A percentile compares a stretch with the other conserved stretches of the same genome.
These are phyloP conservation scores for Zaprionus davidi DNA, from an alignment of 1,140 invertebrate species.

Conservation along the genomic window DNA sequence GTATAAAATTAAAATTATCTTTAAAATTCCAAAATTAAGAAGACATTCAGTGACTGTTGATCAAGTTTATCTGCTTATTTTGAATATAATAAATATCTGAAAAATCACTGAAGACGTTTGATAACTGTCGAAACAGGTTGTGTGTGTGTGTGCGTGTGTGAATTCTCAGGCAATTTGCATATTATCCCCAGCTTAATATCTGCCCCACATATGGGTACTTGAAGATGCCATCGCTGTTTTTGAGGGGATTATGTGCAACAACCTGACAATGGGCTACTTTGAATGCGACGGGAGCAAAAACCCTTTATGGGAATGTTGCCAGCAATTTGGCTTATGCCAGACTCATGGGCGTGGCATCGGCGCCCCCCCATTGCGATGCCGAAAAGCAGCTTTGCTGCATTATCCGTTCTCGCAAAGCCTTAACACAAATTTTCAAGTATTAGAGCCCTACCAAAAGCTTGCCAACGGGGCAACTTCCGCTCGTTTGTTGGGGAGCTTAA, in stretches of 20 bases:
- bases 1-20: not conserved
- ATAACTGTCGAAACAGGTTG: not conserved
- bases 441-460: slow-evolving; percentile 34
- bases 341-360: slow-evolving; percentile 35
- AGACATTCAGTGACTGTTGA: not conserved
- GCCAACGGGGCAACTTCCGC: slow-evolving; percentile 66
- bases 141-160: not conserved
- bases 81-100: not conserved
- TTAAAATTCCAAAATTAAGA: not conserved
- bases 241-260: slow-evolving; percentile 18
- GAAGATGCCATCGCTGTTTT: not conserved
- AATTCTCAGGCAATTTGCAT: not conserved
- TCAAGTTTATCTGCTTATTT: not conserved
- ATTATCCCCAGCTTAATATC: not conserved
- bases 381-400: slow-evolving; percentile 64
- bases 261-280: slow-evolving; percentile 2
- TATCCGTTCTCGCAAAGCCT: slow-evolving; percentile 59
- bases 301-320: slow-evolving; percentile 15
- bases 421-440: slow-evolving; percentile 78
- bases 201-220: not conserved
- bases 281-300: not conserved
- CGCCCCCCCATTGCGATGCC: slow-evolving; percentile 34
- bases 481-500: slow-evolving; percentile 72
- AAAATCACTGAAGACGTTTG: not conserved
- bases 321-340: slow-evolving; percentile 16